Evolutionary conservation across 2,888 invertebrate species (phyloP), one percentile per base, ranked within the genome.

Genomic region (Tuta absoluta): DNA sequence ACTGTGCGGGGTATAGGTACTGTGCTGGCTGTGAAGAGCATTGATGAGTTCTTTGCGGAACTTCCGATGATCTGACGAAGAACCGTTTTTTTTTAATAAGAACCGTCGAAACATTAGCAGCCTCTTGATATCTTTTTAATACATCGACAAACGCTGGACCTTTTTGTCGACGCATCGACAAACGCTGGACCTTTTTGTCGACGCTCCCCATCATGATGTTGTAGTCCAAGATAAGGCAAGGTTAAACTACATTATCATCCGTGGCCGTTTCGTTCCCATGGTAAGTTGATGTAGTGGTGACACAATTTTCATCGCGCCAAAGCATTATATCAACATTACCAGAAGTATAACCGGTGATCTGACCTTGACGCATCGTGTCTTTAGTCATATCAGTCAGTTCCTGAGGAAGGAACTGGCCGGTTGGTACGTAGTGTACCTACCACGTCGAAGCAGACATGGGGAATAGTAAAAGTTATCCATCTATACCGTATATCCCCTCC

Each of bases 161-260:
- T 3, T 57, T 57, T 57, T 10, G 37, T 14, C 17, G 57, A 37
- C 17, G 37, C 57, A 33, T 57, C n/a, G 57, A 17, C 33, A 57
- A 17, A 4, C 33, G 17, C 17, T 57, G 57, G 37, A 37, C 57
- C 11, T 57, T 57, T 37, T 57, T 57, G 24, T 57, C 57, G 7
- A 56, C 56, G 1, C 56, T 28, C 12, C 56, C 56, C 56, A 56
- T 56, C 23, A 23, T 24, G 23, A 56, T 19, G 11, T 57, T 57
- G 33, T 57, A 57, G 11, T 57, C 57, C 1, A 7, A 4, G 2
- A 57, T 33, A 11, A 57, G 11, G 17, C 14, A 5, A 2, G 57
- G 57, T 10, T 57, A 37, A 17, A 24, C 24, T 23, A 21, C 23
- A 11, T 23, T 23, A 23, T 51, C 23, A 11, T 21, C 51, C 2